Evolutionary conservation across 2,797 vertebrate species (phyloP).

Genomic region (Eulemur coronatus): DNA sequence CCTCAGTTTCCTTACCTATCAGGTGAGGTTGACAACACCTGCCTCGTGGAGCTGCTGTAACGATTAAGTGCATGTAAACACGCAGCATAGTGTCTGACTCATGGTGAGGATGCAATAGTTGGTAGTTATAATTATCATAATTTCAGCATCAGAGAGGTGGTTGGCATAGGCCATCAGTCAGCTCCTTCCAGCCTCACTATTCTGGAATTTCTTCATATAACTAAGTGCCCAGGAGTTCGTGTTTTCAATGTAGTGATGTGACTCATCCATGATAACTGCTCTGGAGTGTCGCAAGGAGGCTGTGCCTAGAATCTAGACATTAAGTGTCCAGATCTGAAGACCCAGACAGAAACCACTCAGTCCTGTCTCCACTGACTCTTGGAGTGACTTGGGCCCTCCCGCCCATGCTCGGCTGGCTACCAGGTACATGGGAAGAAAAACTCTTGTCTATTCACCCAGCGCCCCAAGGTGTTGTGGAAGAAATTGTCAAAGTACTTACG

Average conservation of each 20-base stretch:
- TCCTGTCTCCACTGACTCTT: background rate
- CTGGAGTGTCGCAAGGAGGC: background rate
- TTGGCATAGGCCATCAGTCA: background rate
- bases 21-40: background rate
- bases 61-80: background rate
- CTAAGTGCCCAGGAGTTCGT: background rate
- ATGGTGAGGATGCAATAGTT: rapidly evolving
- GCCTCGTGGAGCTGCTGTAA: background rate
- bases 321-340: background rate
- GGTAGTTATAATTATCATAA: background rate
- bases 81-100: background rate
- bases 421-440: background rate
- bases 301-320: background rate
- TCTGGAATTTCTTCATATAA: background rate
- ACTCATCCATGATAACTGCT: background rate
- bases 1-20: background rate
- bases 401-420: background rate
- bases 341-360: background rate
- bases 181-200: background rate
- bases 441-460: background rate
- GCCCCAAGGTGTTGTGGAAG: background rate
- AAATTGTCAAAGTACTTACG: background rate
- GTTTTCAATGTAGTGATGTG: background rate
- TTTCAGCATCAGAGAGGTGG: background rate
- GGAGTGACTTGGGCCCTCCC: background rate